phyloP scores from a whole-genome alignment of 2,888 invertebrate species.

The Chrysodeixis includens region DNA sequence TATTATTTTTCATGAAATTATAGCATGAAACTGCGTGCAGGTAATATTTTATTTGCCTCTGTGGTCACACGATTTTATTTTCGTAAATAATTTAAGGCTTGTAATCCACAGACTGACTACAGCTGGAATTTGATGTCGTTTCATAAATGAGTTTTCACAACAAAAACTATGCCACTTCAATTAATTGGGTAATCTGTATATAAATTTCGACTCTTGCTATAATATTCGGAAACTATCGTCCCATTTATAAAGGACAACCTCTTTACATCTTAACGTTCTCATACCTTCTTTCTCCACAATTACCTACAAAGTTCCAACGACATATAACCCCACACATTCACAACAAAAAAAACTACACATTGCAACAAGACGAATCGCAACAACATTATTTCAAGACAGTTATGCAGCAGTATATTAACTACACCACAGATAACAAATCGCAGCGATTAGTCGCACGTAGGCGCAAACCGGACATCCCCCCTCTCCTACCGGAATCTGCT shows the following conservation, averaged over 20 bases:
- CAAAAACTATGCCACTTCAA: background rate
- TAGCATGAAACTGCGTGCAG: background rate
- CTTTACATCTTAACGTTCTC: too few species aligned
- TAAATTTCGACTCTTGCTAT: too few species aligned
- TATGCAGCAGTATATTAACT: background rate
- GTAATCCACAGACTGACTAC: background rate
- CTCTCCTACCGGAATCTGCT: background rate
- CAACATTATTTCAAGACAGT: background rate
- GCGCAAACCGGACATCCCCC: conserved; percentile 3
- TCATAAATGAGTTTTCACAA: background rate
- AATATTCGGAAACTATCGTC: too few species aligned
- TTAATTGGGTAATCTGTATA: too few species aligned
- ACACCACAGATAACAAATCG: conserved; percentile 13
- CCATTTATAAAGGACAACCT: too few species aligned
- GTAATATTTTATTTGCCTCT: background rate
- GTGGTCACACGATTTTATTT: conserved; percentile 1
- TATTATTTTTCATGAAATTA: background rate
- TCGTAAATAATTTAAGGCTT: background rate
- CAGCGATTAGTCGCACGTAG: conserved; percentile 18
- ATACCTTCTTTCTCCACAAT: too few species aligned
- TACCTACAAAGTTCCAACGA: too few species aligned
- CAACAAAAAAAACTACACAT: background rate
- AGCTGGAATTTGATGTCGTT: background rate
- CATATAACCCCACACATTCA: too few species aligned
- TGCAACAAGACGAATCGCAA: background rate